Conservation (phyloP, 2,797 vertebrate species). For the Rhinella marina region DNA sequence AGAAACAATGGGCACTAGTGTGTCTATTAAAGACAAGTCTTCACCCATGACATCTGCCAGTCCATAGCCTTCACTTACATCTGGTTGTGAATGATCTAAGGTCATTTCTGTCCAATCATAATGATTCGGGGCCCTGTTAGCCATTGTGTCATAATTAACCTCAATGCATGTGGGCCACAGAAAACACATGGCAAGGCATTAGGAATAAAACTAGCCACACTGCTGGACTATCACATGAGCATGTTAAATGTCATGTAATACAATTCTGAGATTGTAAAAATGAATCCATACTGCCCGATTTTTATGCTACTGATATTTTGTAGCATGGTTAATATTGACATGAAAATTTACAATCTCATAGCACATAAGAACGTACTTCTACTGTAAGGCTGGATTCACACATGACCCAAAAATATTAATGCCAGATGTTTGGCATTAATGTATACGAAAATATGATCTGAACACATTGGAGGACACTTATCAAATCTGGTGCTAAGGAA, state of each 20-base stretch:
- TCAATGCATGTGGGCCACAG: constrained; percentile 20
- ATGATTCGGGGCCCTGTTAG: constrained; percentile 77
- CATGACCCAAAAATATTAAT: too few species aligned
- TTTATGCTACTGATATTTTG: neutral
- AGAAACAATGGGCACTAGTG: constrained; percentile 35
- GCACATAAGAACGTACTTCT: neutral
- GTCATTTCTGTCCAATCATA: constrained; percentile 76
- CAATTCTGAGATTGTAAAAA: neutral
- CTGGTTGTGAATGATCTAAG: constrained; percentile 75
- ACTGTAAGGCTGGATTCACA: neutral
- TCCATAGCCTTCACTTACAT: constrained; percentile 56
- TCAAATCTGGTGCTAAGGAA: too few species aligned
- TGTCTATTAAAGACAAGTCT: constrained; percentile 43
- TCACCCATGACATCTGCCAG: constrained; percentile 54
- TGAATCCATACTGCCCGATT: neutral
- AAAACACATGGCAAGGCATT: constrained; percentile 24
- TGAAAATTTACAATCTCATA: too few species aligned
- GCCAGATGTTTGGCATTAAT: too few species aligned
- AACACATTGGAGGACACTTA: too few species aligned
- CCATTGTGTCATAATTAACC: constrained; percentile 79
- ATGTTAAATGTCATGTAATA: neutral
- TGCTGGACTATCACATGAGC: neutral
- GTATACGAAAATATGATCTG: neutral
- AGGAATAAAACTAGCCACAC: neutral
- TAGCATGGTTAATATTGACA: neutral